Base-by-base conservation (phyloP, 2,888 invertebrate genomes). In the Bombylius major region DNA sequence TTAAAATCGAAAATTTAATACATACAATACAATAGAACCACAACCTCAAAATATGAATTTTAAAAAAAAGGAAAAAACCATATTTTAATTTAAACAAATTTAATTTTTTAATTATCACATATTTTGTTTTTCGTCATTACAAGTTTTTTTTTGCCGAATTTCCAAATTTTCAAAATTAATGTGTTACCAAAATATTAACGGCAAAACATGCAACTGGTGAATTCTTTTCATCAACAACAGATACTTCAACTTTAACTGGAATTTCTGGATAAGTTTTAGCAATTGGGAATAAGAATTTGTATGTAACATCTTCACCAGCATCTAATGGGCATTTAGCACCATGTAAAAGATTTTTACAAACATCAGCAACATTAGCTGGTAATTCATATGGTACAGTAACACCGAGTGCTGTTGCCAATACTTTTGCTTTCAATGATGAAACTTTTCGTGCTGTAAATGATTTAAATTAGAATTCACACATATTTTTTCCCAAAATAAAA, bases 241-340 rank as follows among this genome's bases (percentile, higher is more conserved):
- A 63, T 1, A 70, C 64, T 48, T 71, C 68, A 11, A 72, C 67
- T 33, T 65, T 66, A 32, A 70, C 67, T 1, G 66, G 63, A 45
- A 72, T 66, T 62, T 70, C 69, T 32, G 73, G 72, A 61, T 70
- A 72, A 0, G 51, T 31, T 8, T 63, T 64, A 2, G 65, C 66
- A 9, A 71, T 57, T 47, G 65, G 69, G 55, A 73, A 67, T 11
- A 63, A 63, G 14, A 73, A 69, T 13, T 64, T 54, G 50, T 73
- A 74, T 0, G 65, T 65, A 13, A 65, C 69, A 60, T 68, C 67
- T 59, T 73, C 72, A 33, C 60, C 65, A 31, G 61, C 60, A 46
- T 69, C 62, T 12, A 73, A 62, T 13, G 73, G 72, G 51, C 73
- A 74, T 5, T 60, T 59, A 50, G 68, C 70, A 5, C 63, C 69